Percentiles rank a stretch among this genome's conserved stretches.
Conservation (phyloP, 2,113 vertebrate species). For the Periophthalmodon schlosseri region DNA sequence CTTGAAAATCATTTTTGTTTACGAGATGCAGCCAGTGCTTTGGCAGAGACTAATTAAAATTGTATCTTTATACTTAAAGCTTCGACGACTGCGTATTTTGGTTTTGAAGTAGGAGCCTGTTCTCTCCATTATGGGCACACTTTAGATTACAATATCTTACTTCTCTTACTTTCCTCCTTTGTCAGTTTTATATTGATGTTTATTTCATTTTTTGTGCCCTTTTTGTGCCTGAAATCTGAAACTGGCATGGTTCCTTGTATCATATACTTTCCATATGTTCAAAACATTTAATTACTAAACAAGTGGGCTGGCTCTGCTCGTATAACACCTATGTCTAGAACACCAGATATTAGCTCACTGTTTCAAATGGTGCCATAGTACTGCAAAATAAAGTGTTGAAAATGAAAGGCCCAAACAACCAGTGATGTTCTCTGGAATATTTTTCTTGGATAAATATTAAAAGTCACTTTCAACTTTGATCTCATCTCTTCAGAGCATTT, state of each 20-base stretch:
- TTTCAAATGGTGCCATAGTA: conserved; percentile 42
- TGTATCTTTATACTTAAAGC: too few species aligned
- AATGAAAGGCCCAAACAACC: conserved; percentile 55
- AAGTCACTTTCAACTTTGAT: conserved; percentile 69
- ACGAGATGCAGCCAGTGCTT: neutral
- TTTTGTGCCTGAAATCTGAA: neutral
- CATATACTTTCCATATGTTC: neutral
- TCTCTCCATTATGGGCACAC: neutral
- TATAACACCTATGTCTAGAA: conserved; percentile 3
- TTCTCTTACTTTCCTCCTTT: neutral
- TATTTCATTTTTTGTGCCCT: neutral
- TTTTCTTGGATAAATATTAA: conserved; percentile 69
- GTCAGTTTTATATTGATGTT: neutral
- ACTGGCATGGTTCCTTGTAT: conserved; percentile 13
- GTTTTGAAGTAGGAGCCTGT: neutral
- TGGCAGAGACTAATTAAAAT: too few species aligned
- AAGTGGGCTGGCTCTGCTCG: neutral
- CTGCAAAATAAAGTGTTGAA: conserved; percentile 44
- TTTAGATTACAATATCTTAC: too few species aligned
- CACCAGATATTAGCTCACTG: conserved; percentile 25
- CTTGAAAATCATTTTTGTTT: neutral
- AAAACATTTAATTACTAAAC: neutral
- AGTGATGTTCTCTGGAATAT: conserved; percentile 64
- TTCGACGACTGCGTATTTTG: neutral
- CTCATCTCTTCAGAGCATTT: conserved; percentile 59